phyloP scores from a whole-genome alignment of 2,888 invertebrate genomes.

The Flabesymbios commensalis region DNA sequence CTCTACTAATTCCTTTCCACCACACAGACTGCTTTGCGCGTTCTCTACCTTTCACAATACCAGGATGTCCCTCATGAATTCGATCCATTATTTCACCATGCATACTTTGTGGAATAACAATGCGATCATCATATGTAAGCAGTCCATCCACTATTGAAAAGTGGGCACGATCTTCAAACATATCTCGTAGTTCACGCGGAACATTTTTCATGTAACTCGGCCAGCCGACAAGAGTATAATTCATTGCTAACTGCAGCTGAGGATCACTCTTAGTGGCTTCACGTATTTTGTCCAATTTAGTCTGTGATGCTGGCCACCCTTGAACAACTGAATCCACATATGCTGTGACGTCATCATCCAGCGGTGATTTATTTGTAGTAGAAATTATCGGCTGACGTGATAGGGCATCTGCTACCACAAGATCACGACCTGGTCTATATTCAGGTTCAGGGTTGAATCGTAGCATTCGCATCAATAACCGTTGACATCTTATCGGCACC shows the following conservation, averaged over 20 bases:
- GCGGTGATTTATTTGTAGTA: not conserved
- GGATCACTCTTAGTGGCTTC: not conserved
- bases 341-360: not conserved
- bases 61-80: too few species aligned
- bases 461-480: not conserved
- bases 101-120: not conserved
- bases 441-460: not conserved
- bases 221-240: not conserved
- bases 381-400: not conserved
- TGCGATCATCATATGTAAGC: not conserved
- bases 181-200: not conserved
- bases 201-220: not conserved
- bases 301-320: not conserved
- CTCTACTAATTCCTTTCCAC: not conserved
- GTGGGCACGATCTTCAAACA: not conserved
- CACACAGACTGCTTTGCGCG: not conserved
- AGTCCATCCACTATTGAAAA: not conserved
- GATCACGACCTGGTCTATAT: not conserved
- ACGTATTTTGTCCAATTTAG: not conserved
- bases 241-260: not conserved
- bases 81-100: too few species aligned
- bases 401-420: not conserved
- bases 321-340: too few species aligned
- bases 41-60: not conserved
- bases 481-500: not conserved